These are phyloP conservation scores for Coleophora deauratella DNA, from an alignment of 2,888 invertebrate genomes.

Conservation along the genomic window DNA sequence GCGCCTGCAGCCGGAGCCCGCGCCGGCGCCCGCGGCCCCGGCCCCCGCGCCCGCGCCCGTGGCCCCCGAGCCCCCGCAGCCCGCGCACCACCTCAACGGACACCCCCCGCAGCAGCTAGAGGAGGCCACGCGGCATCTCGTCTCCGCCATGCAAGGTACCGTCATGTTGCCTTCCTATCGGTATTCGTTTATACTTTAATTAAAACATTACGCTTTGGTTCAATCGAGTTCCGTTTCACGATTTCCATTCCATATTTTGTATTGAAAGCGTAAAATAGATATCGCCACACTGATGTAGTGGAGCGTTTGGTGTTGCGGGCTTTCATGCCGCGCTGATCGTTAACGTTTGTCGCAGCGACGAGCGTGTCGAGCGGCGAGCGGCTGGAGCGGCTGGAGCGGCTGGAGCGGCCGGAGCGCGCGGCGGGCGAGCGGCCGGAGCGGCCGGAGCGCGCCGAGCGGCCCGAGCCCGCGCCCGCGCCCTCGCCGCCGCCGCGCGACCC, in stretches of 20 bases:
- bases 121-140: slow-evolving; percentile 29
- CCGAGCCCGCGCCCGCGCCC: slow-evolving; percentile 27
- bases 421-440: slow-evolving; percentile 18
- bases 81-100: slow-evolving; percentile 24
- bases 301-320: no score
- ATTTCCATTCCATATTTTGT: no score
- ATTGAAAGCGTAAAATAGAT: no score
- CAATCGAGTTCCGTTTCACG: no score
- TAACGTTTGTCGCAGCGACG: slow-evolving; percentile 13
- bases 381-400: neutral
- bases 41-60: slow-evolving; percentile 13
- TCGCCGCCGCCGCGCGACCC: slow-evolving; percentile 20
- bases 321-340: neutral
- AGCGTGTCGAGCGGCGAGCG: slow-evolving; percentile 7
- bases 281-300: no score
- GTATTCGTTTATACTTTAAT: no score
- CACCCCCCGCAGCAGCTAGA: slow-evolving; percentile 28
- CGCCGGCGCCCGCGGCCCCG: slow-evolving; percentile 32
- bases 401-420: slow-evolving; percentile 4
- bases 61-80: slow-evolving; percentile 11
- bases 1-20: slow-evolving; percentile 27
- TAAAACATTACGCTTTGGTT: no score
- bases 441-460: slow-evolving; percentile 31
- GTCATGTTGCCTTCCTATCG: no score
- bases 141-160: slow-evolving; percentile 38